These are phyloP conservation scores for Phorcus lineatus DNA, from an alignment of 2,888 invertebrate genomes.

Conservation along the genomic window DNA sequence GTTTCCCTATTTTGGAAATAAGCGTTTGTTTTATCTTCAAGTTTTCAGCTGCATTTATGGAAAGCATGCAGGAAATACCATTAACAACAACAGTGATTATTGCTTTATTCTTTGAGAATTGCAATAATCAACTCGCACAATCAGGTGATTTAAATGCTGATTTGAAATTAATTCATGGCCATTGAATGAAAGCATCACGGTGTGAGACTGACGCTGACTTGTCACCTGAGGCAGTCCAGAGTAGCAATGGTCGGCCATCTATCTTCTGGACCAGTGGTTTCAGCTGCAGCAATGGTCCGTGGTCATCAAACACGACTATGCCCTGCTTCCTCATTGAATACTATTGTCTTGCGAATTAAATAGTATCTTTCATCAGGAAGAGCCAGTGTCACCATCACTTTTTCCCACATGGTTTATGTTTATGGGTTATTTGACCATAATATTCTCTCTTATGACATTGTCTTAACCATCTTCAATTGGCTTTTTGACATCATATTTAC, in stretches of 20 bases:
- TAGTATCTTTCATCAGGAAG: too few species aligned
- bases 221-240: background rate
- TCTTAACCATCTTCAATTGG: too few species aligned
- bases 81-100: background rate
- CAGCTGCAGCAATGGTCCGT: too few species aligned
- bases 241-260: background rate
- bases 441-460: too few species aligned
- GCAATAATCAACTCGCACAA: background rate
- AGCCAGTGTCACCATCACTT: too few species aligned
- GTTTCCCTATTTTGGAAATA: background rate
- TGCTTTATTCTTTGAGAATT: background rate
- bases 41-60: background rate
- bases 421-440: too few species aligned
- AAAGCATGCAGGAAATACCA: background rate
- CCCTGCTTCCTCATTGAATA: too few species aligned
- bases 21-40: background rate
- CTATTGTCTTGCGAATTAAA: too few species aligned
- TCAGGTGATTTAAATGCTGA: conserved; percentile 4
- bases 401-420: too few species aligned
- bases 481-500: too few species aligned
- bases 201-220: background rate
- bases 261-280: too few species aligned
- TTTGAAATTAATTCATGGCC: conserved; percentile 7
- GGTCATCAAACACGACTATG: too few species aligned
- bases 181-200: background rate